Conservation (phyloP, 1,140 invertebrate genomes). For the Chrysoperla carnea region DNA sequence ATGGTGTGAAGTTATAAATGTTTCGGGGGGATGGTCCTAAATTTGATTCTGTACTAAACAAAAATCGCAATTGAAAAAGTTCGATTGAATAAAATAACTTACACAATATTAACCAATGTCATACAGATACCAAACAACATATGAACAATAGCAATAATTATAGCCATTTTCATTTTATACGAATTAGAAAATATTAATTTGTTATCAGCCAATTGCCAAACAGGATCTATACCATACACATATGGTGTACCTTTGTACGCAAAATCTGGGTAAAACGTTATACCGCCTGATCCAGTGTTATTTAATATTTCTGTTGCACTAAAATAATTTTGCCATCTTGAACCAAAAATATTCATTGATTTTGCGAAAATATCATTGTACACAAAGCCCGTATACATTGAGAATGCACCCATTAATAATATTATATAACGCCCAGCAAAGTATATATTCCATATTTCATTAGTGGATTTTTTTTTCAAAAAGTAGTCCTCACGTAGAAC, state of each 20-base stretch:
- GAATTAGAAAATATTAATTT: conserved; percentile 96
- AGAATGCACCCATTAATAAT: conserved; percentile 92
- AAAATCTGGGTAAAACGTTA: conserved; percentile 37
- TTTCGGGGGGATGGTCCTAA: no score
- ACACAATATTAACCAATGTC: conserved; percentile 80
- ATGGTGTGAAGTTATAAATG: no score
- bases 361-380: conserved; percentile 98
- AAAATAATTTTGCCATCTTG: conserved; percentile 52
- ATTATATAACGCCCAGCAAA: conserved; percentile 97
- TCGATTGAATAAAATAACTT: conserved; percentile 22
- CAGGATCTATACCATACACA: conserved; percentile 73
- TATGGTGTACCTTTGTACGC: conserved; percentile 47
- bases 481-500: conserved; percentile 59
- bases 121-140: conserved; percentile 93
- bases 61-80: no score
- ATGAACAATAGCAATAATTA: conserved; percentile 88
- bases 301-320: conserved; percentile 26
- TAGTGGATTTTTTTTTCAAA: conserved; percentile 38
- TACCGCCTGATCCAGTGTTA: conserved; percentile 12
- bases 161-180: conserved; percentile 97
- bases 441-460: conserved; percentile 92
- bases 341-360: conserved; percentile 86
- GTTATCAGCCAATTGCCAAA: conserved; percentile 78
- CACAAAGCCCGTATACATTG: conserved; percentile 92
- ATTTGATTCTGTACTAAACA: no score